Base-by-base conservation (phyloP, 2,113 vertebrate genomes). In the Tor tambroides region DNA sequence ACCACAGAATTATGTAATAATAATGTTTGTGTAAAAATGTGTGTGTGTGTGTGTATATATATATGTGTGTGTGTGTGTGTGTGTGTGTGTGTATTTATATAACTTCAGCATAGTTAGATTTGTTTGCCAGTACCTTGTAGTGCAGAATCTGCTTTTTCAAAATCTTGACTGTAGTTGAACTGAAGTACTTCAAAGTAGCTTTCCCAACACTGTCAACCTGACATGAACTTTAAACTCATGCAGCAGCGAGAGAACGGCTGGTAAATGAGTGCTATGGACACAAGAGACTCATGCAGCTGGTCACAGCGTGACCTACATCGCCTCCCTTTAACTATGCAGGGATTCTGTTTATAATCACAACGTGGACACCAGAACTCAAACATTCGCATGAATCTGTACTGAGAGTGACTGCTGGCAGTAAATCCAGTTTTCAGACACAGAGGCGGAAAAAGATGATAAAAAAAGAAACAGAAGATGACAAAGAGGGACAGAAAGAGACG, bases 391-490 rank as follows among this genome's bases (percentile, higher is more conserved):
- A 69, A 61, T 80, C 51, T 80, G 77, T 21, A n/a, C 32, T 30
- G 11, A 59, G 32, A 59, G 4, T 14, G 30, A 80, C 30, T 56
- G 46, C 32, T 38, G 30, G 54, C 2, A 32, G 43, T 12, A 46
- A 80, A 80, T 59, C 77, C 77, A 38, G 51, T 17, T 56, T 38
- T 56, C 54, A 61, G 54, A 61, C 32, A 80, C 75, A 35, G n/a
- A 80, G 23, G 30, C 21, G 2, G 21, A 80, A 61, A 35, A 61
- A 59, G 78, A 26, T 2, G 6, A 77, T 77, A 17, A 51, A 32
- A n/a, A 38, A 32, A 7, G 19, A 43, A 4, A 43, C 2, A 38
- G 2, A 43, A 3, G 10, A 46, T 3, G 43, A 46, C 12, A 51
- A 51, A 51, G 49, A 49, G 46, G 3, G 49, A 49, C 56, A 28